Evolutionary conservation across 1,140 invertebrate genomes (phyloP).

Genomic region (Prorops nasuta): DNA sequence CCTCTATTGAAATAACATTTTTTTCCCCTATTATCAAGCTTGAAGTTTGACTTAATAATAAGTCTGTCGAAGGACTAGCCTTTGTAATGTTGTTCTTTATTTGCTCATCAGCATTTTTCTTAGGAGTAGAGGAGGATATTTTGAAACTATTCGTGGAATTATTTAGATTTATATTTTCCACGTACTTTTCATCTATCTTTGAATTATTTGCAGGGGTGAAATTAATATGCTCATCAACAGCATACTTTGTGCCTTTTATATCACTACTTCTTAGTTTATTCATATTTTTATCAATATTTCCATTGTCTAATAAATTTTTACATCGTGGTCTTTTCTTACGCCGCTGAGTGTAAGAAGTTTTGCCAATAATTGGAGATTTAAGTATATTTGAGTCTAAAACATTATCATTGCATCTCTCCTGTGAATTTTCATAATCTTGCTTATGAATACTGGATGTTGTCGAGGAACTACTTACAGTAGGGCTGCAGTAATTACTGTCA

Average conservation of each 20-base stretch:
- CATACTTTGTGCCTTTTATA: background rate
- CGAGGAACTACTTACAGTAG: background rate
- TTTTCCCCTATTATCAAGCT: no score
- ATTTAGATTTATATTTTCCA: no score
- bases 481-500: background rate
- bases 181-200: no score
- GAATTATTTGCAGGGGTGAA: background rate
- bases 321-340: background rate
- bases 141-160: no score
- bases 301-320: background rate
- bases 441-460: background rate
- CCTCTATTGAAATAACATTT: no score
- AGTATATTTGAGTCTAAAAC: background rate
- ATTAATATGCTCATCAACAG: background rate
- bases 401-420: background rate
- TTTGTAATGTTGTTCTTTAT: background rate
- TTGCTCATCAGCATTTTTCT: background rate
- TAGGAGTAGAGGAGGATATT: no score
- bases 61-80: background rate
- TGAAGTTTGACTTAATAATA: background rate
- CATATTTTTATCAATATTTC: background rate
- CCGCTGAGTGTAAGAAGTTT: background rate
- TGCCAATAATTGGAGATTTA: background rate
- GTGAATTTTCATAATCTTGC: background rate
- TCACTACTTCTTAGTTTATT: background rate